These are phyloP conservation scores for Semnornis frantzii DNA, from an alignment of 2,113 vertebrate species.

Conservation along the genomic window DNA sequence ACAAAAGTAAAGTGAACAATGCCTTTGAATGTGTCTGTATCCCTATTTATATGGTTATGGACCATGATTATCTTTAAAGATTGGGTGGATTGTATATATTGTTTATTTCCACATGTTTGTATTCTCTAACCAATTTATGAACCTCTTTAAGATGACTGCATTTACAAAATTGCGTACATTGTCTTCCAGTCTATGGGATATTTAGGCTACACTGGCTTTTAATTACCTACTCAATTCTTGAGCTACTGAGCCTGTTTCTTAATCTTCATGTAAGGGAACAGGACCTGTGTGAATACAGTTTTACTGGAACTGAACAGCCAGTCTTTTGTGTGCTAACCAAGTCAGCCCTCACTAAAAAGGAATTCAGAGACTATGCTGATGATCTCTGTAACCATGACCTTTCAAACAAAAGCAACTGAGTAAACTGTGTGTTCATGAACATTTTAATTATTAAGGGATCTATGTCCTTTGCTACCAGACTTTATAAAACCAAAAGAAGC, in stretches of 20 bases:
- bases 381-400: constrained; percentile 1
- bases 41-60: neutral
- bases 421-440: neutral
- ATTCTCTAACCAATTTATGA: neutral
- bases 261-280: neutral
- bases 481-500: neutral
- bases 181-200: neutral
- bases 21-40: accelerated
- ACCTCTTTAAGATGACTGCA: neutral
- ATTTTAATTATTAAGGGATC: neutral
- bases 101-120: neutral
- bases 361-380: neutral
- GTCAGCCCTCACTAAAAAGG: neutral
- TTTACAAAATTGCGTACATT: neutral
- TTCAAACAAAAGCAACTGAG: constrained; percentile 18
- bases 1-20: neutral
- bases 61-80: neutral
- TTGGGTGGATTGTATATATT: neutral
- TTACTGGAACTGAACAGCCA: constrained; percentile 47
- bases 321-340: constrained; percentile 21
- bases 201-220: neutral
- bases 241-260: neutral
- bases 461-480: neutral
- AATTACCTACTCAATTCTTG: neutral
- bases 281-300: constrained; percentile 24